A percentile compares a stretch with the other conserved stretches of the same genome.
Conservation (phyloP, 2,888 invertebrate genomes). For the Dromius quadrimaculatus region DNA sequence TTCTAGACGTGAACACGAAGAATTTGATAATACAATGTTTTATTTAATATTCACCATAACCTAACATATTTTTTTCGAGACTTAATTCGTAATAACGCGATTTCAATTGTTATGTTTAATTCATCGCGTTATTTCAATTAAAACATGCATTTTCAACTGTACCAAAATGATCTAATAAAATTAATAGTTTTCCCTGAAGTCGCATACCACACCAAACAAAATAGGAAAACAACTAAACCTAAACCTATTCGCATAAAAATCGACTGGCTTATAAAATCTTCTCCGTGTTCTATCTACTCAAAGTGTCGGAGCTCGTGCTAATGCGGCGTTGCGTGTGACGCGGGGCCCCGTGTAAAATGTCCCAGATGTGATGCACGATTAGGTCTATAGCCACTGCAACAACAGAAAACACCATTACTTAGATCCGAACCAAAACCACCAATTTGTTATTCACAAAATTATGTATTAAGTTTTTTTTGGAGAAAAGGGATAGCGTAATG, state of each 20-base stretch:
- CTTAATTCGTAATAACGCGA: no score
- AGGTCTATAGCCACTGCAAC: conserved; percentile 99
- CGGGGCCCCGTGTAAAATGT: conserved; percentile 79
- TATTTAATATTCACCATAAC: no score
- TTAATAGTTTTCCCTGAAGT: not conserved
- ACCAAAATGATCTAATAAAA: not conserved
- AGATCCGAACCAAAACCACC: conserved; percentile 69
- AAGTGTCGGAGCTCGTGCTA: conserved; percentile 69
- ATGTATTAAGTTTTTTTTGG: no score
- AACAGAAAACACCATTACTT: conserved; percentile 68
- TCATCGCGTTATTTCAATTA: no score
- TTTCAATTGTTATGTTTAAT: no score
- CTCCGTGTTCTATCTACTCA: conserved; percentile 67
- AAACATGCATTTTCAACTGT: not conserved
- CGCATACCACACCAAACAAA: conserved; percentile 2
- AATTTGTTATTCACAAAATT: conserved; percentile 54
- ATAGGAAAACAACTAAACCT: not conserved
- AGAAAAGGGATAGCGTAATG: conserved; percentile 54
- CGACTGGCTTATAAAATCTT: not conserved
- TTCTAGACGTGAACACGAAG: no score
- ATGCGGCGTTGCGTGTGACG: conserved; percentile 64
- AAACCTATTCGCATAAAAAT: not conserved
- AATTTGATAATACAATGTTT: no score
- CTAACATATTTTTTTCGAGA: no score
- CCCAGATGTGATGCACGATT: conserved; percentile 99